Base-by-base conservation (phyloP, 2,797 vertebrate genomes). In the Parambassis ranga region DNA sequence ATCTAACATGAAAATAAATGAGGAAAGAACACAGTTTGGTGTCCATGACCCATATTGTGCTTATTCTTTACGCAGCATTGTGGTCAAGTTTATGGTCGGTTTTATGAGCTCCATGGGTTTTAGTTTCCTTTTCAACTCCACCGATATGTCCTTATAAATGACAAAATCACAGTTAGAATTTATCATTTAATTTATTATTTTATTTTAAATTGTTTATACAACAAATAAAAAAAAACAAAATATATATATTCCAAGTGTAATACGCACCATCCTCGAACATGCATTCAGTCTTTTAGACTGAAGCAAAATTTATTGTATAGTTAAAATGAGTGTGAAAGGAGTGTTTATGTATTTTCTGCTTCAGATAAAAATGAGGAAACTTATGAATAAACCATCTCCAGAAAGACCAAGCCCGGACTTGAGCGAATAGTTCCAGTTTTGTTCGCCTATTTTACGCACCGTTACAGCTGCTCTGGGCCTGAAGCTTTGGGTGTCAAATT, bases 1-100 rank as follows among this genome's bases (percentile, higher is more conserved):
- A 89, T 91, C 89, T 86, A 77, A 86, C 86, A 90, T 91, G 90
- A 85, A 90, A 86, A 87, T 81, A 81, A 84, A 90, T 83, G 72
- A 84, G 78, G 62, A n/a, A 62, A 64, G 80, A 27, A 66, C 44
- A 19, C 67, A 60, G 75, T 78, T 79, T 76, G 66, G 77, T 81
- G 71, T 79, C 75, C 41, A 55, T 68, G 78, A 83, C 71, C 83
- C 64, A 5, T 24, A 80, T 81, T 83, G 69, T 83, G 80, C 60
- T 50, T 11, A 55, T 70, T 75, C 69, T 84, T 60, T 48, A 64
- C 52, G 67, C 57, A 36, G 56, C 59, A 68, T 10, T 36, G 44
- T 28, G 70, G 33, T 70, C 63, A 55, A 44, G 63, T 80, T 80
- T 65, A 64, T 59, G 63, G 64, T 26, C 31, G 14, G n/a, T 65